Percentiles rank a stretch among this genome's conserved stretches.
Evolutionary conservation across 2,888 invertebrate species (phyloP).

Genomic region (Ferdinandea cuprea): DNA sequence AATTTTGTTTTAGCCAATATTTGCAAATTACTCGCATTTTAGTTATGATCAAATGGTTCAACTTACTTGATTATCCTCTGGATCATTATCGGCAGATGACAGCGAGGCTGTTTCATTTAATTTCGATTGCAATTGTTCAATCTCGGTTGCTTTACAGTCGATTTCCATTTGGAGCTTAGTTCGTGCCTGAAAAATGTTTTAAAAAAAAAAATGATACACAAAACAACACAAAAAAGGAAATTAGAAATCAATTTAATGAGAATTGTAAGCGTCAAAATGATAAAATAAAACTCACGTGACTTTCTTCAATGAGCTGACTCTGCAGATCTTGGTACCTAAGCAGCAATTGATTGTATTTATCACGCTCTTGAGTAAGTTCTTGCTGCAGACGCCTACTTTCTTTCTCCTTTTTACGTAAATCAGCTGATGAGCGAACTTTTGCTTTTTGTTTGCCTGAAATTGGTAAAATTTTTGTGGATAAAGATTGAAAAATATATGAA

Average conservation of each 20-base stretch:
- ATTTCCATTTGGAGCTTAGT: slow-evolving; percentile 96
- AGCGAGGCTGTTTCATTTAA: slow-evolving; percentile 95
- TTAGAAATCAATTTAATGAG: neutral
- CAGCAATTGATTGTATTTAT: slow-evolving; percentile 95
- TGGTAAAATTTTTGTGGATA: neutral
- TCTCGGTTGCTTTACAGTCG: slow-evolving; percentile 97
- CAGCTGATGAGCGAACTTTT: slow-evolving; percentile 90
- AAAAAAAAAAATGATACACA: slow-evolving; percentile 3
- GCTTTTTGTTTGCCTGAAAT: slow-evolving; percentile 89
- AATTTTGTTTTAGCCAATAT: slow-evolving; percentile 31
- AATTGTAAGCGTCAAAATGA: neutral
- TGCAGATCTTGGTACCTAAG: slow-evolving; percentile 93
- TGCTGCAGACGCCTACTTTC: slow-evolving; percentile 97
- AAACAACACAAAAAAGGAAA: slow-evolving; percentile 1
- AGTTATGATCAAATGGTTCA: neutral
- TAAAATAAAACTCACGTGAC: slow-evolving; percentile 84
- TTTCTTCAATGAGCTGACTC: slow-evolving; percentile 92
- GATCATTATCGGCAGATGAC: slow-evolving; percentile 94
- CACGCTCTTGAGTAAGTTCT: slow-evolving; percentile 95
- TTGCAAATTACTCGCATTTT: slow-evolving; percentile 16
- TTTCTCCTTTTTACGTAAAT: slow-evolving; percentile 94
- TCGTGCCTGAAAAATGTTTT: slow-evolving; percentile 82
- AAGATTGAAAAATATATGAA: neutral
- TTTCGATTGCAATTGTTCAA: slow-evolving; percentile 95
- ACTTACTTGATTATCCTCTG: slow-evolving; percentile 86